A percentile compares a stretch with the other conserved stretches of the same genome.
Evolutionary conservation across 2,888 invertebrate genomes (phyloP).

Genomic region (Tortricodes alternella): DNA sequence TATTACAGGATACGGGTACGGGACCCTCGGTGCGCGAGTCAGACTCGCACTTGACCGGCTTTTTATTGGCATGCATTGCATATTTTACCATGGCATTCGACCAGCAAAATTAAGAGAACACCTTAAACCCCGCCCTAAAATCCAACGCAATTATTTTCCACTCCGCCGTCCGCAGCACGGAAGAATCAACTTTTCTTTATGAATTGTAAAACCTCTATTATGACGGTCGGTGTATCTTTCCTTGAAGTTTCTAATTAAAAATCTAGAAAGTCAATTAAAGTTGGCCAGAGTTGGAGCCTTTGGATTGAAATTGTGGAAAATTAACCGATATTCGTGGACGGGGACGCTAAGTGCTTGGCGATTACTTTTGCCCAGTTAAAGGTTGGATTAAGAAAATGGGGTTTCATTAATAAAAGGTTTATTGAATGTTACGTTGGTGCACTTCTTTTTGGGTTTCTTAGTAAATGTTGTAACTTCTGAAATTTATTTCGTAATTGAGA

Average conservation of each 20-base stretch:
- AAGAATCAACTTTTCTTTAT: constrained; percentile 29
- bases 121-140: not conserved
- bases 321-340: constrained; percentile 28
- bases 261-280: constrained; percentile 32
- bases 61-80: no score
- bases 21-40: no score
- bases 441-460: not conserved
- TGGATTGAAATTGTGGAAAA: constrained; percentile 28
- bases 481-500: no score
- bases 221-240: constrained; percentile 29
- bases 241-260: constrained; percentile 30
- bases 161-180: constrained; percentile 1
- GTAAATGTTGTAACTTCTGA: no score
- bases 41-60: no score
- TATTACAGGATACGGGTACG: no score
- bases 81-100: no score
- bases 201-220: constrained; percentile 30
- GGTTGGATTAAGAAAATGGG: constrained; percentile 17
- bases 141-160: constrained; percentile 16
- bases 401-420: not conserved
- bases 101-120: no score
- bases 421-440: not conserved
- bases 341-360: constrained; percentile 17
- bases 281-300: constrained; percentile 17
- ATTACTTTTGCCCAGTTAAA: constrained; percentile 20